phyloP scores from a whole-genome alignment of 2,888 invertebrate genomes.

The Malthinus seriepunctatus region DNA sequence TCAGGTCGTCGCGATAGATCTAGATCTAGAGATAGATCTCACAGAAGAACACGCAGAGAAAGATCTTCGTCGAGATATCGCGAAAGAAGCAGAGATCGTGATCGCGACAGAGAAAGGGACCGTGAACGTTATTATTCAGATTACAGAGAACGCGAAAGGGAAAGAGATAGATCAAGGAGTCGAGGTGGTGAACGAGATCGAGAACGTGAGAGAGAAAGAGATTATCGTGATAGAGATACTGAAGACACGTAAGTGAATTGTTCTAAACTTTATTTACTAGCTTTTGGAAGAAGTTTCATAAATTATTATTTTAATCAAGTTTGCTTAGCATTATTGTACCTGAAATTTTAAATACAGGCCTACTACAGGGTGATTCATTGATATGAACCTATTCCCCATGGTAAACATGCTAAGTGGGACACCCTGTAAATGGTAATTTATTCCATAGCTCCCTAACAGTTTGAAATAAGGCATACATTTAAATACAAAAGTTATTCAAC shows the following conservation, averaged over 20 bases:
- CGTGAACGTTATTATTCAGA: slow-evolving; percentile 57
- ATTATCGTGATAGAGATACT: slow-evolving; percentile 76
- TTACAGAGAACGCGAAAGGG: slow-evolving; percentile 62
- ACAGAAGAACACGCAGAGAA: slow-evolving; percentile 50
- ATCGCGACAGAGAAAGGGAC: slow-evolving; percentile 58
- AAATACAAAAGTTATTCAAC: too few species aligned
- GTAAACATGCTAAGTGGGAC: too few species aligned
- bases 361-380: too few species aligned
- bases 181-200: slow-evolving; percentile 68
- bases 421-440: too few species aligned
- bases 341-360: too few species aligned
- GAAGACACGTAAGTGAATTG: slow-evolving; percentile 70
- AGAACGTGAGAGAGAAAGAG: slow-evolving; percentile 67
- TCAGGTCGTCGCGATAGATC: slow-evolving; percentile 66
- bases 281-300: too few species aligned
- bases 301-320: too few species aligned
- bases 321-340: too few species aligned
- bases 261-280: background rate
- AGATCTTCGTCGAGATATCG: slow-evolving; percentile 56
- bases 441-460: too few species aligned
- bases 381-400: too few species aligned
- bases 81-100: slow-evolving; percentile 62
- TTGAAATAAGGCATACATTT: too few species aligned
- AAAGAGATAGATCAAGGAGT: slow-evolving; percentile 79
- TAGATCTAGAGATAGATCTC: slow-evolving; percentile 51